phyloP scores from a whole-genome alignment of 2,888 invertebrate species.

The Fragum sueziense region DNA sequence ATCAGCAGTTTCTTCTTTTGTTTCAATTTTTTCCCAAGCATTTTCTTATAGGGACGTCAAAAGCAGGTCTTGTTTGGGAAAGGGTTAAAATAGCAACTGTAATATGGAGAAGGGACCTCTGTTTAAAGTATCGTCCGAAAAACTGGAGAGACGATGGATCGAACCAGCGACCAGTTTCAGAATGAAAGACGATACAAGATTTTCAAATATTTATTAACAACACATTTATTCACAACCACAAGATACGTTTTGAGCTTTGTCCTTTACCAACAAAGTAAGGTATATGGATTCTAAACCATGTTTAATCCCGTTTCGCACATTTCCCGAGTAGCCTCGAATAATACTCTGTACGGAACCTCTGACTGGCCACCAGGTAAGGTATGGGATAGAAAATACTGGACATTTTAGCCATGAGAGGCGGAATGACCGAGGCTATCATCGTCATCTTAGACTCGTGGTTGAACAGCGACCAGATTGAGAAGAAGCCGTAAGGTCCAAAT shows the following conservation, averaged over 20 bases:
- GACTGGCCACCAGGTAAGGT: conserved; percentile 68
- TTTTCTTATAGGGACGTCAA: too few species aligned
- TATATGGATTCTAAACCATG: background rate
- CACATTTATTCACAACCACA: background rate
- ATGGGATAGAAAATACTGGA: conserved; percentile 76
- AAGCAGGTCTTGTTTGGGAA: too few species aligned
- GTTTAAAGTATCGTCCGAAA: too few species aligned
- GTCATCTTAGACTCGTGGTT: conserved; percentile 68
- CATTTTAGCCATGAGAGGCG: conserved; percentile 77
- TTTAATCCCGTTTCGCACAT: conserved; percentile 2
- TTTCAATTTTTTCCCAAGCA: too few species aligned
- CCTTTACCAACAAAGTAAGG: too few species aligned
- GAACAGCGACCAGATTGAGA: conserved; percentile 76
- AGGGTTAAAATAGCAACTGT: too few species aligned
- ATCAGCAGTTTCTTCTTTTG: too few species aligned
- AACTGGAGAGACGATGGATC: too few species aligned
- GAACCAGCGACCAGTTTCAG: too few species aligned
- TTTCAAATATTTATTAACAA: too few species aligned
- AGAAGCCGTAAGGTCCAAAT: conserved; percentile 76
- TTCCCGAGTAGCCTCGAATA: background rate
- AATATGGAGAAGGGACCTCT: too few species aligned
- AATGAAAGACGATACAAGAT: too few species aligned
- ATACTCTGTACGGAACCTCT: conserved; percentile 51
- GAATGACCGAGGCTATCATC: conserved; percentile 72
- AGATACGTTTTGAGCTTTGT: background rate